Evolutionary conservation across 2,888 invertebrate genomes (phyloP).

Genomic region (Pristionchus japonicus): DNA sequence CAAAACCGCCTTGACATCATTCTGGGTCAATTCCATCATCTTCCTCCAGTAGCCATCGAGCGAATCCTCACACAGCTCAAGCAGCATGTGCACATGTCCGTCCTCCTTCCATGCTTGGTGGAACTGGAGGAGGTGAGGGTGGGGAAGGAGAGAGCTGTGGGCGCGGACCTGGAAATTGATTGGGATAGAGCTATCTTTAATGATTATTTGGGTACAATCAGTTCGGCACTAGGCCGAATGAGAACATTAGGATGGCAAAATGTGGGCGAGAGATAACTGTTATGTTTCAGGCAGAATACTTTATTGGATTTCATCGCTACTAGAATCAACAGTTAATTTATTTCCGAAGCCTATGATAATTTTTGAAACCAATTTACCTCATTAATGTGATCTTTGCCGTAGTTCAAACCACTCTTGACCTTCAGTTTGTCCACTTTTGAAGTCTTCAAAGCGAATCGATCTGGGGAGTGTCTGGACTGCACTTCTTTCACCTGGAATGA

Average conservation of each 20-base stretch:
- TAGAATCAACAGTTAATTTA: too few relatives aligned
- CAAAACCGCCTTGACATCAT: neutral
- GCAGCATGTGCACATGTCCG: neutral
- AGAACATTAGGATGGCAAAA: too few relatives aligned
- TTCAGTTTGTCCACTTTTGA: neutral
- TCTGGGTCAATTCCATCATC: neutral
- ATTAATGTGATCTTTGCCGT: neutral
- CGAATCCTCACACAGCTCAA: neutral
- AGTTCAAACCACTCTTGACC: neutral
- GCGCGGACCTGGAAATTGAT: too few relatives aligned
- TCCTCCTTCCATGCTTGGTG: constrained; percentile 5
- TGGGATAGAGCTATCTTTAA: too few relatives aligned
- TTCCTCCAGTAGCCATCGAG: neutral
- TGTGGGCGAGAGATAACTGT: too few relatives aligned
- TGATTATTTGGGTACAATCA: too few relatives aligned
- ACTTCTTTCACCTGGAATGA: constrained; percentile 1
- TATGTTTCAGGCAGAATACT: too few relatives aligned
- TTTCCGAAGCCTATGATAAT: too few relatives aligned
- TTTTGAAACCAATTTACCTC: neutral
- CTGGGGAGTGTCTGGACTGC: neutral
- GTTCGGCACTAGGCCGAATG: too few relatives aligned
- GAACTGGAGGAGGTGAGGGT: neutral
- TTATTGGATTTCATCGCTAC: too few relatives aligned
- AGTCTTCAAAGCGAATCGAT: neutral
- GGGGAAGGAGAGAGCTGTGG: neutral